Evolutionary conservation across 2,797 vertebrate species (phyloP).

Genomic region (Ciconia nigra): DNA sequence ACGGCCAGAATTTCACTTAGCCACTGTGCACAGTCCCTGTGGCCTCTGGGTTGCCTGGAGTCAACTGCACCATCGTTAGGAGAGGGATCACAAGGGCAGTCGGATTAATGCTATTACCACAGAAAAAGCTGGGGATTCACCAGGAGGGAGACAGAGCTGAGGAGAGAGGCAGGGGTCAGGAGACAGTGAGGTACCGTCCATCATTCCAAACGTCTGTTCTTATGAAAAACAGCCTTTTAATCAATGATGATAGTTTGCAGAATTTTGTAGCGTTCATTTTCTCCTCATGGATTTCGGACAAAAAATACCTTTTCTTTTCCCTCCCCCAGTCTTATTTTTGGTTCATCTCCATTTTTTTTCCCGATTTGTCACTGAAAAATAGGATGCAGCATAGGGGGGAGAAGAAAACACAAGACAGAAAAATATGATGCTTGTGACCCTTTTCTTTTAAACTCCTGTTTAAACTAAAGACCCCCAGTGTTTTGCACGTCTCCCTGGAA

Average conservation of each 20-base stretch:
- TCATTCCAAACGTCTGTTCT: not conserved
- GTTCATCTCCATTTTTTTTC: not conserved
- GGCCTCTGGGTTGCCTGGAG: not conserved
- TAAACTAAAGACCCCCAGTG: not conserved
- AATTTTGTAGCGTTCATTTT: not conserved
- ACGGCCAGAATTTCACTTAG: not conserved
- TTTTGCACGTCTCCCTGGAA: not conserved
- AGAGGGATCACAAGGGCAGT: not conserved
- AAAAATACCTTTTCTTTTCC: not conserved
- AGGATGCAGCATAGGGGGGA: not conserved
- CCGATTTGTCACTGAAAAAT: not conserved
- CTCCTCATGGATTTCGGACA: not conserved
- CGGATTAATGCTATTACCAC: not conserved
- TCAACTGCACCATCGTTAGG: not conserved
- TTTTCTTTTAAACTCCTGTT: not conserved
- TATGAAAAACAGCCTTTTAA: not conserved
- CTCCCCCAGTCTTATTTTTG: not conserved
- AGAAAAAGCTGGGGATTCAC: not conserved
- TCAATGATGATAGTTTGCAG: not conserved
- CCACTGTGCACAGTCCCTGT: rapidly evolving
- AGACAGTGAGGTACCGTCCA: not conserved
- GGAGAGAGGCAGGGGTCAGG: not conserved
- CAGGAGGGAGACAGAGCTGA: not conserved
- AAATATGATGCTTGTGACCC: not conserved
- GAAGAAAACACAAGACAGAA: not conserved